Conservation (phyloP, 1,140 invertebrate species). For the Charaxes varanes region DNA sequence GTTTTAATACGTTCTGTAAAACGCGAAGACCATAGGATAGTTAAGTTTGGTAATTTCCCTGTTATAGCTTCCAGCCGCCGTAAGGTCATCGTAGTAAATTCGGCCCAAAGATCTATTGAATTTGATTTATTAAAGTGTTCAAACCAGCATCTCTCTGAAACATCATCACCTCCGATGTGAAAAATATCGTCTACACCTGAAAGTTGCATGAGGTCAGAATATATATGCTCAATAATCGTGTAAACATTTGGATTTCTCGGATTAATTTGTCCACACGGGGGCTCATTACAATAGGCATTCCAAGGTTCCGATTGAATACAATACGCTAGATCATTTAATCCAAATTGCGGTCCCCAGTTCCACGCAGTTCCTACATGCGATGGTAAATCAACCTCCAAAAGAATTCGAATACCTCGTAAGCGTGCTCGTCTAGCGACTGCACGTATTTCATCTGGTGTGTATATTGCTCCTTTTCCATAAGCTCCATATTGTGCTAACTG, state of each 20-base stretch:
- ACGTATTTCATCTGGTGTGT: constrained; percentile 78
- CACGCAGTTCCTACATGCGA: constrained; percentile 85
- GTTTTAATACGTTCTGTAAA: constrained; percentile 81
- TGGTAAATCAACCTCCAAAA: constrained; percentile 84
- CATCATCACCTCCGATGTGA: constrained; percentile 88
- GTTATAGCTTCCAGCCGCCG: constrained; percentile 77
- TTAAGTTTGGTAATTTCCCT: constrained; percentile 76
- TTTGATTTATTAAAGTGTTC: constrained; percentile 80
- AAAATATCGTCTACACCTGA: constrained; percentile 80
- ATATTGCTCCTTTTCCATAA: constrained; percentile 79
- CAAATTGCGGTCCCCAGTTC: constrained; percentile 80
- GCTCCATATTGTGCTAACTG: constrained; percentile 81
- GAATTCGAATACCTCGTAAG: constrained; percentile 79
- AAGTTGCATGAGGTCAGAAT: constrained; percentile 77
- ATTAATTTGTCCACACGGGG: constrained; percentile 86
- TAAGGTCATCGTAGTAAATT: constrained; percentile 79
- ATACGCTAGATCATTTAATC: too few species aligned
- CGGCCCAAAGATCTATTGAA: constrained; percentile 81
- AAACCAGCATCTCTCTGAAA: constrained; percentile 76
- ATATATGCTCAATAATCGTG: constrained; percentile 78
- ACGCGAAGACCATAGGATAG: constrained; percentile 84
- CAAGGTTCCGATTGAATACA: too few species aligned
- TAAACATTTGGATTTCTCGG: constrained; percentile 82
- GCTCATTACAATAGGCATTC: too few species aligned
- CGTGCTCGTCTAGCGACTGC: constrained; percentile 78